Evolutionary conservation across 2,888 invertebrate species (phyloP).

Genomic region (Aricia artaxerxes): DNA sequence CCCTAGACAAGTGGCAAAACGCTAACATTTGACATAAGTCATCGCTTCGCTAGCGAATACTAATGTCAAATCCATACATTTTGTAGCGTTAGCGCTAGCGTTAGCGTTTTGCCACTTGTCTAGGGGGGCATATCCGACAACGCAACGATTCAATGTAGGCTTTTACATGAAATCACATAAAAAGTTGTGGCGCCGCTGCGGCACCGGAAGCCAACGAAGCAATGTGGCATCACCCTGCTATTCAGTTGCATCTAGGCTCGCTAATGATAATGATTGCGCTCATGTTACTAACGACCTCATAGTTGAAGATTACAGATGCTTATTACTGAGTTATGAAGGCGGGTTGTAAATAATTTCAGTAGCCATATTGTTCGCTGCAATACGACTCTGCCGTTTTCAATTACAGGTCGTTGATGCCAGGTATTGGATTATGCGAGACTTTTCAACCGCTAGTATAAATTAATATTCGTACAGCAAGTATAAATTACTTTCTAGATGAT

Average conservation of each 20-base stretch:
- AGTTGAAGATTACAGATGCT: slow-evolving; percentile 27
- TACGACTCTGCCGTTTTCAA: slow-evolving; percentile 10
- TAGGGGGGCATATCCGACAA: no score
- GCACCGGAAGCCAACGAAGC: neutral
- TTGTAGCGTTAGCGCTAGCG: no score
- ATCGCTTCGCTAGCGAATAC: no score
- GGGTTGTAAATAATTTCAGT: slow-evolving; percentile 17
- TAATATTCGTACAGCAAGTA: neutral
- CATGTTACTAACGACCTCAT: slow-evolving; percentile 25
- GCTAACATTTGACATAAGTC: no score
- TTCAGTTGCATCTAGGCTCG: slow-evolving; percentile 18
- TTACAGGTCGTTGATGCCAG: neutral
- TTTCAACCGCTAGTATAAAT: neutral
- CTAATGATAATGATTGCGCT: slow-evolving; percentile 25
- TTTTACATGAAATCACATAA: no score
- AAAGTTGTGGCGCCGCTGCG: neutral
- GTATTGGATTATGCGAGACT: neutral
- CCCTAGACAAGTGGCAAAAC: no score
- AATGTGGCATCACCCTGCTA: neutral
- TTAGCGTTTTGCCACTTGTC: no score
- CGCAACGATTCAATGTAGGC: no score
- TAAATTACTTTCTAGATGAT: neutral
- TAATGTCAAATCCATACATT: no score
- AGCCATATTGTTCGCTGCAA: slow-evolving; percentile 1
- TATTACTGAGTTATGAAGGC: slow-evolving; percentile 23